Conservation (phyloP, 2,797 vertebrate species). For the Melanotaenia boesemani region DNA sequence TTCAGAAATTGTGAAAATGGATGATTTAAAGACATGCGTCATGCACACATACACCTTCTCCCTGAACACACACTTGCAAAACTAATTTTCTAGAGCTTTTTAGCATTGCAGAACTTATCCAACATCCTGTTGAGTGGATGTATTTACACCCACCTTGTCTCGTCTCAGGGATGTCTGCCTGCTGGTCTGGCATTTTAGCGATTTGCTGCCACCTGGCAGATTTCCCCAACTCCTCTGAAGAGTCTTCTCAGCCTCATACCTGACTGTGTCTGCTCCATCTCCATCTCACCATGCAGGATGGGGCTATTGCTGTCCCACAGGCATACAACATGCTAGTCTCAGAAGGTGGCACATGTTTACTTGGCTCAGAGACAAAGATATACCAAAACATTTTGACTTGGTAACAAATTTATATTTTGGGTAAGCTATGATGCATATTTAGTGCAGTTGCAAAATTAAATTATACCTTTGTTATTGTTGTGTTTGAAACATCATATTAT, state of each 20-base stretch:
- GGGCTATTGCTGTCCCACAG: constrained; percentile 43
- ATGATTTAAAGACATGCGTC: not conserved
- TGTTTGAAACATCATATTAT: not conserved
- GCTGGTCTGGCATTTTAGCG: constrained; percentile 59
- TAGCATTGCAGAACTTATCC: constrained; percentile 37
- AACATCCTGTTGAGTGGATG: constrained; percentile 56
- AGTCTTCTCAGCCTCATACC: constrained; percentile 43
- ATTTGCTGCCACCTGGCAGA: constrained; percentile 70
- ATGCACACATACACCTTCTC: not conserved
- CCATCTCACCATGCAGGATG: constrained; percentile 42
- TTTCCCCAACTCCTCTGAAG: constrained; percentile 45
- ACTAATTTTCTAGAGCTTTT: constrained; percentile 20
- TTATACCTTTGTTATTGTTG: not conserved
- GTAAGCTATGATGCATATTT: not conserved
- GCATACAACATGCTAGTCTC: constrained; percentile 41
- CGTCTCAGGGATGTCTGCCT: constrained; percentile 60
- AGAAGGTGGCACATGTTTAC: constrained; percentile 25
- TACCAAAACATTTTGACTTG: constrained; percentile 14
- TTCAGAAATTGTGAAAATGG: not conserved
- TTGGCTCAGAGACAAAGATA: constrained; percentile 14
- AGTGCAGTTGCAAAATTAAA: not conserved
- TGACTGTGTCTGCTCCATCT: constrained; percentile 50
- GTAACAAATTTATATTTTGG: constrained; percentile 9
- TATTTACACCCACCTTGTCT: constrained; percentile 56
- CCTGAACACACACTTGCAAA: not conserved